Conservation (phyloP, 2,113 vertebrate species). For the Grammomys surdaster region DNA sequence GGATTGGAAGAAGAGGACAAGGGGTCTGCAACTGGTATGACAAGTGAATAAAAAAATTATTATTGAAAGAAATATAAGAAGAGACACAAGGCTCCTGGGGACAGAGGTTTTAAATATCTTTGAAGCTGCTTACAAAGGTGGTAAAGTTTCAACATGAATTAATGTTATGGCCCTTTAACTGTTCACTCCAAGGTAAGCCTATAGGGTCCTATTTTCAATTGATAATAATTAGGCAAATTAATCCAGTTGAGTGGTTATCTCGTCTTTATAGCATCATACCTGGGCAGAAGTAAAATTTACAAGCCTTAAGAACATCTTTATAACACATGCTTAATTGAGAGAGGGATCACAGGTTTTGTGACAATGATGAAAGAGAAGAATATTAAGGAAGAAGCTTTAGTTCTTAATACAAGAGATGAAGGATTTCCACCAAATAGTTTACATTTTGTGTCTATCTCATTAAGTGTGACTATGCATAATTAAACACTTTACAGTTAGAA, state of each 20-base stretch:
- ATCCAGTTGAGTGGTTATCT: background rate
- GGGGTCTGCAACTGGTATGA: too few relatives aligned
- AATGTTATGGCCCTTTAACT: background rate
- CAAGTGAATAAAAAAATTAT: too few relatives aligned
- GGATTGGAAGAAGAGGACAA: too few relatives aligned
- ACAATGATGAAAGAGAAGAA: background rate
- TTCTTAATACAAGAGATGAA: background rate
- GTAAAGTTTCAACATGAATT: background rate
- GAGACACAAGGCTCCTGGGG: background rate
- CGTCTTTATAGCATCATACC: background rate
- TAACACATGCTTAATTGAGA: background rate
- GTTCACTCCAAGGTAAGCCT: background rate
- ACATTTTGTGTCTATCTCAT: background rate
- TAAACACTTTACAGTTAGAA: conserved; percentile 5
- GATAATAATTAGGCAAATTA: background rate
- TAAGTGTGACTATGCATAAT: background rate
- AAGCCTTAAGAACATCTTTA: conserved; percentile 40
- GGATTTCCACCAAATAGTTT: background rate
- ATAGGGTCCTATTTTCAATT: background rate
- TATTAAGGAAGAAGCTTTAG: background rate
- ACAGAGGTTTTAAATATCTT: background rate
- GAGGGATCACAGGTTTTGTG: background rate
- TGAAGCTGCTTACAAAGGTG: background rate
- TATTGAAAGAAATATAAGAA: too few relatives aligned
- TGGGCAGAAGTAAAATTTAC: background rate